These are phyloP conservation scores for Calyptomena viridis DNA, from an alignment of 2,113 vertebrate genomes.

Conservation along the genomic window DNA sequence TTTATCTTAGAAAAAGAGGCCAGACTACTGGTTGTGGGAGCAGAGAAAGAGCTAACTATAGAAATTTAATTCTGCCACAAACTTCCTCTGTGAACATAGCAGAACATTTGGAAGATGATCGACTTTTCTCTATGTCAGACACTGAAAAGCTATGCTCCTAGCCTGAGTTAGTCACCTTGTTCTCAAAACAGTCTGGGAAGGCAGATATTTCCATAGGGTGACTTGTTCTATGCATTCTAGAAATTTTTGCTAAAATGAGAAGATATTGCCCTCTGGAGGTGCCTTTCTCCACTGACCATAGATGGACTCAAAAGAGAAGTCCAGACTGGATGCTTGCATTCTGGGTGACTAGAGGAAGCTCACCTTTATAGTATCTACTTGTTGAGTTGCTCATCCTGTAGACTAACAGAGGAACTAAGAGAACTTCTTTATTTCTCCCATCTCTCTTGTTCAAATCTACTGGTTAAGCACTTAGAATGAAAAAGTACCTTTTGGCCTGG, in stretches of 20 bases:
- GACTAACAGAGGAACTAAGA: neutral
- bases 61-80: neutral
- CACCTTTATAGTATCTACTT: neutral
- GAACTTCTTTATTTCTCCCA: neutral
- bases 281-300: neutral
- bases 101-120: neutral
- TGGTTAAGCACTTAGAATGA: neutral
- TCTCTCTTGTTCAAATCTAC: neutral
- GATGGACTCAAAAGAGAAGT: neutral
- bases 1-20: neutral
- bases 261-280: slow-evolving; percentile 55
- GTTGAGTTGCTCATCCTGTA: neutral
- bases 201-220: neutral
- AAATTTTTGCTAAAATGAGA: neutral
- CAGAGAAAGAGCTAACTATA: neutral
- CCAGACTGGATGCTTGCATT: neutral
- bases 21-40: neutral
- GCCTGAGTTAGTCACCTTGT: neutral
- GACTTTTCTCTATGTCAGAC: neutral
- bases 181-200: neutral
- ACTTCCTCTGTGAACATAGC: neutral
- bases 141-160: neutral
- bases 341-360: neutral
- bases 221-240: neutral
- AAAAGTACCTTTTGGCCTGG: neutral